Evolutionary conservation across 2,113 vertebrate genomes (phyloP), one percentile per base, ranked within the genome.

Genomic region (Sander vitreus): DNA sequence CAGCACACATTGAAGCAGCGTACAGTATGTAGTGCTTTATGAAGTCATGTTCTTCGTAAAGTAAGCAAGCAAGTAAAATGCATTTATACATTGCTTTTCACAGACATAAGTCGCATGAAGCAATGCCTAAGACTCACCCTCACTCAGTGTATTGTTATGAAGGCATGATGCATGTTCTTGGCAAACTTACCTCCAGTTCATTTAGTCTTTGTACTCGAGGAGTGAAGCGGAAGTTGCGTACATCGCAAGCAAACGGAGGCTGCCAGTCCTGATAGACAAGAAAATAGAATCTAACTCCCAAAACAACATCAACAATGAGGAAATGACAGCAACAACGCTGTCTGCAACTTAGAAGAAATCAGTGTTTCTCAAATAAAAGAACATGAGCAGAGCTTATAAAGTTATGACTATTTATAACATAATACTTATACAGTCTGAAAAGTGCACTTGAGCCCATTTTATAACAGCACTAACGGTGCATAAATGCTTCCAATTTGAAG

Each of bases 241-340:
- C 97, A 88, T 99, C 98, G 77, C 98, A 99, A 43, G 98, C 98
- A 90, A 99, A 99, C 2, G 98, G 98, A 90, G 98, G 98, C 81
- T 99, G 97, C 98, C 98, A 99, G 87, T 99, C 98, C 98, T 99
- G 91, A 82, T 76, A 1, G 86, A 82, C 25, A 85, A 79, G 88
- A 73, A 74, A 78, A 53, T 30, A 62, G 0, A 73, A 11, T 36
- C 9, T 0, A 70, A 3, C 6, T 54, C 13, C 33, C 10, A 50
- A 6, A 45, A 65, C 70, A 59, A 64, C 14, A 0, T 6, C 18
- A 57, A 25, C 14, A 69, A 80, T 39, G 15, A 76, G 45, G 30
- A 55, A 51, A 69, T 36, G 30, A 16, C 13, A 39, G 15, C 16
- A 51, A 30, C 68, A 48, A 16, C 6, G 2, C 14, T 43, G 39